Evolutionary conservation across 1,140 invertebrate genomes (phyloP).

Genomic region (Campoletis sonorensis): DNA sequence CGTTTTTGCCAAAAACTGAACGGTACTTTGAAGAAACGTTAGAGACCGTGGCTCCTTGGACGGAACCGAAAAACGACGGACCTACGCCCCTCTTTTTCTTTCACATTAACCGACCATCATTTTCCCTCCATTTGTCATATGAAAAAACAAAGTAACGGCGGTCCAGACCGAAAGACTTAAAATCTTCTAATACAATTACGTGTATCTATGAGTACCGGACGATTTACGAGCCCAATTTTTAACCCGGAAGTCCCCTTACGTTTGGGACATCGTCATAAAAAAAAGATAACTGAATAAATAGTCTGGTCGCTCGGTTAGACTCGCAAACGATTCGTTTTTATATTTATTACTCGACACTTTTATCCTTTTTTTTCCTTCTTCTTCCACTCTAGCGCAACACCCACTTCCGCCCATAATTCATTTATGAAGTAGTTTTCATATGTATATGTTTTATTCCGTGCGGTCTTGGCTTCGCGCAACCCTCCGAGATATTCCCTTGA

Average conservation of each 20-base stretch:
- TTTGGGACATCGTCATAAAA: not conserved
- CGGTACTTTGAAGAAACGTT: slow-evolving; percentile 36
- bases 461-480: slow-evolving; percentile 17
- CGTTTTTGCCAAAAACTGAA: slow-evolving; percentile 28
- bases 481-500: slow-evolving; percentile 24
- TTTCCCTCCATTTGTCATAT: slow-evolving; percentile 31
- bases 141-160: not conserved
- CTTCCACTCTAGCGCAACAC: slow-evolving; percentile 23
- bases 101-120: slow-evolving; percentile 3
- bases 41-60: not conserved
- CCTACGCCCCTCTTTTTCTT: not conserved
- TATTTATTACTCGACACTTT: slow-evolving; percentile 46
- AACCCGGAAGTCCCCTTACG: not conserved
- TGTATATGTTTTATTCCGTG: not conserved
- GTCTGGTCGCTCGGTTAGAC: slow-evolving; percentile 38
- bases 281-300: slow-evolving; percentile 34
- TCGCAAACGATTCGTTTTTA: slow-evolving; percentile 42
- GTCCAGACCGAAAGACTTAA: not conserved
- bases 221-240: not conserved
- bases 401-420: slow-evolving; percentile 42
- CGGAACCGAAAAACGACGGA: slow-evolving; percentile 20
- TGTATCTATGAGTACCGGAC: not conserved
- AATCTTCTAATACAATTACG: not conserved
- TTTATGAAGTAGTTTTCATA: slow-evolving; percentile 25
- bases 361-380: not conserved